Base-by-base conservation (phyloP, 2,888 invertebrate species). In the Argynnis bischoffii region DNA sequence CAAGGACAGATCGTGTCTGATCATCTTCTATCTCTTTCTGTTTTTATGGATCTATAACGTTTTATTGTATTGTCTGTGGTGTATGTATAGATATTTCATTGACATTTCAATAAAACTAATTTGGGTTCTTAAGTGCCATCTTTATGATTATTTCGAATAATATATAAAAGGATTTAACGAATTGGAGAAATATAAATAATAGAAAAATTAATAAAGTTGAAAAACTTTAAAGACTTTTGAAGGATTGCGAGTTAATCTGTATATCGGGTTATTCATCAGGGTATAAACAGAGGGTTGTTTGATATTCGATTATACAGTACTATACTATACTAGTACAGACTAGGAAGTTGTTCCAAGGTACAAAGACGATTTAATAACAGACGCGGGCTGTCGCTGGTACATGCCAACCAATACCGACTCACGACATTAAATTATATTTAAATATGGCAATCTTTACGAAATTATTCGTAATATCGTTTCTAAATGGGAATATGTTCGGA, bases 101-200 rank as follows among this genome's bases (percentile, higher is more conserved):
- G n/a, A n/a, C 55, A 55, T 55, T 69, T 69, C 66, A 50, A 69
- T 66, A 65, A 66, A 70, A 63, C 66, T 66, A 65, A 63, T 67
- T 73, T 69, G 69, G 64, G 71, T 72, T 75, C 76, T 76, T 76
- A 70, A 75, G 79, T 78, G 79, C 79, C 79, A 80, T 80, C 77
- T 75, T 75, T 70, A 69, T 55, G 35, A 69, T 71, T 64, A 70
- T 31, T 61, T 51, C 15, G 8, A 31, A 15, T 18, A 41, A 14
- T 21, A 47, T 11, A 41, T 0, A 21, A 35, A 41, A 59, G 21
- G 5, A 26, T n/a, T 26, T 57, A 8, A 41, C 35, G 35, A 2
- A 11, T 11, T 41, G 35, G 11, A 41, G 8, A 41, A 41, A 8
- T 11, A 11, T 11, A 1, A 41, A 46, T 47, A 57, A n/a, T 55